Percentiles rank a stretch among this genome's conserved stretches.
Conservation (phyloP, 2,888 invertebrate species). For the Temnothorax rugatulus region DNA sequence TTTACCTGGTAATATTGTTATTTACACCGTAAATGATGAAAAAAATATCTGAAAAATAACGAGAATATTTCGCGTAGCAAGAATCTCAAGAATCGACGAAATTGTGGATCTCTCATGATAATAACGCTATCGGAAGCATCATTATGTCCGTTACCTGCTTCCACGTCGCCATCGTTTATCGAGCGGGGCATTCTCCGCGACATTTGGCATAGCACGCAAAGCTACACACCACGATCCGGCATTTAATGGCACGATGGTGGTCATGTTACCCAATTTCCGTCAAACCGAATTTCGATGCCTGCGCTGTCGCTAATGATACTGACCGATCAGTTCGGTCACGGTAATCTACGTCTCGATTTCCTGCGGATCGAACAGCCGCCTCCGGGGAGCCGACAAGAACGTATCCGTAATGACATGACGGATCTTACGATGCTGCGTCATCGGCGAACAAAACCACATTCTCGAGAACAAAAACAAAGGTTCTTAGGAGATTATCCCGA, state of each 20-base stretch:
- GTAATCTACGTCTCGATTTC: constrained; percentile 68
- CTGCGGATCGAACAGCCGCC: constrained; percentile 55
- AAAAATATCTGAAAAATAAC: neutral
- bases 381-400: constrained; percentile 16
- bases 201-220: constrained; percentile 43
- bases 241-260: constrained; percentile 69
- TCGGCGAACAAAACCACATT: neutral
- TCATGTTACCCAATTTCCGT: constrained; percentile 72
- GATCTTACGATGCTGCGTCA: neutral
- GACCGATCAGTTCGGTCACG: constrained; percentile 39
- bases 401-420: constrained; percentile 1
- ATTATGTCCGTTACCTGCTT: constrained; percentile 27
- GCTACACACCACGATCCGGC: constrained; percentile 39
- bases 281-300: constrained; percentile 68
- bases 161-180: constrained; percentile 32
- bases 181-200: constrained; percentile 39
- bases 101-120: neutral
- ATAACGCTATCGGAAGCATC: constrained; percentile 18
- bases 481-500: neutral
- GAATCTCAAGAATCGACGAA: constrained; percentile 8
- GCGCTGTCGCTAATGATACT: constrained; percentile 61
- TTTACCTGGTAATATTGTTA: neutral
- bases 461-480: neutral
- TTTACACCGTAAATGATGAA: neutral
- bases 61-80: neutral